Conservation (phyloP, 2,888 invertebrate species). For the Parnassius orleans region DNA sequence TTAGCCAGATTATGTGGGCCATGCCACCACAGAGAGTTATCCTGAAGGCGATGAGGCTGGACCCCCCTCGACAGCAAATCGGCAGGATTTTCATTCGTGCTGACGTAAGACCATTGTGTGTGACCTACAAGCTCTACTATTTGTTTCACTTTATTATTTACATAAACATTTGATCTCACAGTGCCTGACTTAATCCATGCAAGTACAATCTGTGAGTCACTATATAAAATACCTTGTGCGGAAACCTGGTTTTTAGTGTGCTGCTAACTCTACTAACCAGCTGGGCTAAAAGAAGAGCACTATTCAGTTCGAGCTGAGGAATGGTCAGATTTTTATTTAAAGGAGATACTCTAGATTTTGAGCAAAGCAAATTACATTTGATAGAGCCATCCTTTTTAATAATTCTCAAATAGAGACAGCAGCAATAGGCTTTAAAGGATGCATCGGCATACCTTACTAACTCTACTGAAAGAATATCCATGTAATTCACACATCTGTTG, state of each 20-base stretch:
- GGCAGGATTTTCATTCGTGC: too few relatives aligned
- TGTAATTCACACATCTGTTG: not conserved
- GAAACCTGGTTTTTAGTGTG: not conserved
- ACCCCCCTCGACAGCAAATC: not conserved
- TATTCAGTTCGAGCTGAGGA: not conserved
- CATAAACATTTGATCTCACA: not conserved
- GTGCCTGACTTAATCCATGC: not conserved
- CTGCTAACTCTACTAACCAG: not conserved
- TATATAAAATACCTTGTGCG: not conserved
- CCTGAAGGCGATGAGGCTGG: not conserved
- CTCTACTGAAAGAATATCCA: not conserved
- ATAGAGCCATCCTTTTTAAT: not conserved
- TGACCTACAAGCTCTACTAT: too few relatives aligned
- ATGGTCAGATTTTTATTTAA: not conserved
- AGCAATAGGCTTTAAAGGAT: not conserved
- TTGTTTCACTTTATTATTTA: not conserved
- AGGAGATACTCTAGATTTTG: not conserved
- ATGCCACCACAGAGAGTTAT: not conserved
- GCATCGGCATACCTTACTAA: not conserved
- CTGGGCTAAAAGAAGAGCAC: not conserved
- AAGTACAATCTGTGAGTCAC: not conserved
- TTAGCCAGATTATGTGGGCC: not conserved
- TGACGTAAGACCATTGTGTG: too few relatives aligned
- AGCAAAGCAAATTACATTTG: not conserved
- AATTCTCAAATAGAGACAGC: not conserved